phyloP scores from a whole-genome alignment of 1,140 invertebrate genomes.

The Venustaconcha ellipsiformis region DNA sequence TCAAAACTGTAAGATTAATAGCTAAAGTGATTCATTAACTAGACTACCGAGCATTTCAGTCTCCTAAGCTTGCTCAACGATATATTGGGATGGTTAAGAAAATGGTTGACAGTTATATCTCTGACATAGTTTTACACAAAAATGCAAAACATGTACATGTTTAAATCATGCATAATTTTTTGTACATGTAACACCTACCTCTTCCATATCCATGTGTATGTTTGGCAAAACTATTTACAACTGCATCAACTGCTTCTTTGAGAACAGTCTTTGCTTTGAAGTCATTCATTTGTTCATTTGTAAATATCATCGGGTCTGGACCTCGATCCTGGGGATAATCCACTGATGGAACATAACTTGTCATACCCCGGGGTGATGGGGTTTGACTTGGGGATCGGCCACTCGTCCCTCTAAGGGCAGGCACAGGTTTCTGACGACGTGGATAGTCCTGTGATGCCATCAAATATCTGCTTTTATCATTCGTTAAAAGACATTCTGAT shows the following conservation, averaged over 20 bases:
- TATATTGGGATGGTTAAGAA: no score
- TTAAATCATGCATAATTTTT: no score
- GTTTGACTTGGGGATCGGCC: constrained; percentile 1
- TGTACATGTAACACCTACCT: constrained; percentile 71
- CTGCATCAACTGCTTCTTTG: constrained; percentile 82
- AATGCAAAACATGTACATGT: no score
- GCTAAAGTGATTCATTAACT: no score
- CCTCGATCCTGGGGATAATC: constrained; percentile 36
- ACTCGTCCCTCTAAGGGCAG: constrained; percentile 26
- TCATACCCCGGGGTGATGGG: constrained; percentile 1
- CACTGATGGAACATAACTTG: background rate
- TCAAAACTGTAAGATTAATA: no score
- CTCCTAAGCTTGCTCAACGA: no score
- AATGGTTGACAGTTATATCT: no score
- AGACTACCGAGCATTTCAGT: no score
- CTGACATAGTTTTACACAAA: no score
- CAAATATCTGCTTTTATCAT: background rate
- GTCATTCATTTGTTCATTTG: constrained; percentile 54
- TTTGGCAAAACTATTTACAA: constrained; percentile 84
- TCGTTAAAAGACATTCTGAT: background rate
- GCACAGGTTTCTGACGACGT: constrained; percentile 35
- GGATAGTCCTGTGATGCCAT: constrained; percentile 26
- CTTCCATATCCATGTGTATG: constrained; percentile 82
- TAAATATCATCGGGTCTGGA: constrained; percentile 40
- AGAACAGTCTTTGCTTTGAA: constrained; percentile 76